phyloP scores from a whole-genome alignment of 2,113 vertebrate species.

The Eira barbara region DNA sequence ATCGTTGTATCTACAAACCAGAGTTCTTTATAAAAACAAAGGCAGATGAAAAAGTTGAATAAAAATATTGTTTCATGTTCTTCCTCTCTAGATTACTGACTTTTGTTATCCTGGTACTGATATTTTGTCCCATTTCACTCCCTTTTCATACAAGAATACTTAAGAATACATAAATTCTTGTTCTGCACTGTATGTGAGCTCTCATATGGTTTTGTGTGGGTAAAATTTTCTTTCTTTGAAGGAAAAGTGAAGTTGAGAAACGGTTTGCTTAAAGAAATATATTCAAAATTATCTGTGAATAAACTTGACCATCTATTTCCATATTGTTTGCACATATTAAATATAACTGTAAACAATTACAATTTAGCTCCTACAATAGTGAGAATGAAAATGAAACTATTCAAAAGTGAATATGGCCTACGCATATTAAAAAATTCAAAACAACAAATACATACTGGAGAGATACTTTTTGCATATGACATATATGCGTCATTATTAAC shows the following conservation, averaged over 20 bases:
- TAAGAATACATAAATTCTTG: background rate
- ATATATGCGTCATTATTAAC: background rate
- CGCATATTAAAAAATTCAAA: background rate
- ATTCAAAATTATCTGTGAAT: conserved; percentile 41
- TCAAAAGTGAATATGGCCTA: background rate
- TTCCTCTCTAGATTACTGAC: background rate
- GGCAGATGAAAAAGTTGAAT: conserved; percentile 82
- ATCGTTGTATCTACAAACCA: conserved; percentile 90
- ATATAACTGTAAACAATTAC: background rate
- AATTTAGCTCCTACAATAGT: background rate
- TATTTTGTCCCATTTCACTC: background rate
- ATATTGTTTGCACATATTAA: conserved; percentile 27
- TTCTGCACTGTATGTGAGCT: background rate
- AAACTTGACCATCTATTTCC: conserved; percentile 22
- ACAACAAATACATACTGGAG: background rate
- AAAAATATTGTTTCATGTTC: conserved; percentile 34
- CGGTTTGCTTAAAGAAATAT: conserved; percentile 44
- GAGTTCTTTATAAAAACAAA: conserved; percentile 89
- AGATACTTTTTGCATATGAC: background rate
- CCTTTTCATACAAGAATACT: background rate
- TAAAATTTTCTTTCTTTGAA: background rate
- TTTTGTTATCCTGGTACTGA: conserved; percentile 33
- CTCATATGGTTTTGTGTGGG: background rate
- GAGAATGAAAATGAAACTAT: background rate
- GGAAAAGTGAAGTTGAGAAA: conserved; percentile 44